Evolutionary conservation across 1,140 invertebrate species (phyloP), one percentile per base, ranked within the genome.

Genomic region (Orchestia grillus): DNA sequence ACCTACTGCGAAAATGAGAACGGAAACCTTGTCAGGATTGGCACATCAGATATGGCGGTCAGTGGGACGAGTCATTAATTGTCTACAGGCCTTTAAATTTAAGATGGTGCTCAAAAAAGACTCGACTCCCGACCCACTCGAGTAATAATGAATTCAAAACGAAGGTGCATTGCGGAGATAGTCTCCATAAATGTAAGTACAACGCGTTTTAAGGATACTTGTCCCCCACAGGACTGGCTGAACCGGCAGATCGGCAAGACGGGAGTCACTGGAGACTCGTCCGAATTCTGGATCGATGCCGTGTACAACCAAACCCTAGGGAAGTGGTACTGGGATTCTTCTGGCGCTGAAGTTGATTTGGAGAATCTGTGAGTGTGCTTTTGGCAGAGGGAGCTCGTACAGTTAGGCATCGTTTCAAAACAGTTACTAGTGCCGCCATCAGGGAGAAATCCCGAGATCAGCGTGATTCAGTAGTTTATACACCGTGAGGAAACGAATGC

Each of bases 231-330:
- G 90, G 90, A 42, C 90, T 92, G 90, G 90, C 41, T 92, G 43
- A 28, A 8, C 36, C 90, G 36, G 23, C 90, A 92, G 44, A 92
- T 92, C 41, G 90, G 8, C 36, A 42, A 42, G 41, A 43, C 90
- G 3, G 90, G 90, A 23, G 23, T 92, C 23, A 8, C 43, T 1
- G 90, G 90, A 28, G 90, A 92, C 44, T 92, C 90, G n/a, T 92
- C 90, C 8, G 90, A 92, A 42, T 92, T 92, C 90, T 92, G 90
- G 90, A 92, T 92, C 23, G 90, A 92, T 42, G 90, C 90, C 41
- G 42, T 42, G 41, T 92, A 92, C 90, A 92, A 92, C 43, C 19
- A 92, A 44, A 92, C 90, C 41, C 8, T 42, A 3, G 90, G 23
- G 23, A 44, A 28, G 23, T 92, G 90, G 90, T 92, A 92, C 90